These are phyloP conservation scores for Macaria liturata DNA, from an alignment of 2,888 invertebrate genomes.

Conservation along the genomic window DNA sequence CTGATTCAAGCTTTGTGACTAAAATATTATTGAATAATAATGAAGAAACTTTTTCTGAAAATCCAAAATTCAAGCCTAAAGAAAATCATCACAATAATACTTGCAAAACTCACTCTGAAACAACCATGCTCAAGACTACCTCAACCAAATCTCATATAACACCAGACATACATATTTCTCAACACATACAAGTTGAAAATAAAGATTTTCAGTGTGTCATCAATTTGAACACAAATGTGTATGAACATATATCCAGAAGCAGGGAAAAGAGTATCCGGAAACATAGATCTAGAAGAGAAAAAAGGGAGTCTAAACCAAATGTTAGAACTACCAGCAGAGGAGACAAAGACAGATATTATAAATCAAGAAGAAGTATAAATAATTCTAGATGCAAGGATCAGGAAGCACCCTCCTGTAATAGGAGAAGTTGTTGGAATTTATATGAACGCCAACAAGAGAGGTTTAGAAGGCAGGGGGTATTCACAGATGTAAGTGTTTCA, in stretches of 20 bases:
- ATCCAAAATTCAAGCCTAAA: not conserved
- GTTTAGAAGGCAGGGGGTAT: not conserved
- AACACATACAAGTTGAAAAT: slow-evolving; percentile 23
- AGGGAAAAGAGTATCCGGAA: slow-evolving; percentile 5
- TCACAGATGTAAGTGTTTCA: slow-evolving; percentile 6
- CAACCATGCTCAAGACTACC: too few species aligned
- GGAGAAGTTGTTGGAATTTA: slow-evolving; percentile 3
- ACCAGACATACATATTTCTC: slow-evolving; percentile 9
- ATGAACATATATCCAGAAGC: slow-evolving; percentile 13
- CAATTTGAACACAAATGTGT: slow-evolving; percentile 31
- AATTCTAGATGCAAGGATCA: not conserved
- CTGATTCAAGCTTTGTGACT: not conserved
- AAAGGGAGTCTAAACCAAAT: not conserved
- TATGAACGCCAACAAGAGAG: not conserved
- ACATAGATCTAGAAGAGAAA: slow-evolving; percentile 2
- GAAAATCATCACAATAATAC: not conserved
- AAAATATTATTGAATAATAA: not conserved
- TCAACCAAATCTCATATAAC: too few species aligned
- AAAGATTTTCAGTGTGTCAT: slow-evolving; percentile 26
- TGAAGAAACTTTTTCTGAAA: not conserved
- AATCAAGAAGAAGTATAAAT: not conserved
- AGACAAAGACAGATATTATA: not conserved
- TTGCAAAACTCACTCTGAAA: not conserved
- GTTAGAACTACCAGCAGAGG: not conserved
- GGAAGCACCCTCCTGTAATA: slow-evolving; percentile 5